Evolutionary conservation across 2,797 vertebrate species (phyloP).

Genomic region (Myripristis jacobus): DNA sequence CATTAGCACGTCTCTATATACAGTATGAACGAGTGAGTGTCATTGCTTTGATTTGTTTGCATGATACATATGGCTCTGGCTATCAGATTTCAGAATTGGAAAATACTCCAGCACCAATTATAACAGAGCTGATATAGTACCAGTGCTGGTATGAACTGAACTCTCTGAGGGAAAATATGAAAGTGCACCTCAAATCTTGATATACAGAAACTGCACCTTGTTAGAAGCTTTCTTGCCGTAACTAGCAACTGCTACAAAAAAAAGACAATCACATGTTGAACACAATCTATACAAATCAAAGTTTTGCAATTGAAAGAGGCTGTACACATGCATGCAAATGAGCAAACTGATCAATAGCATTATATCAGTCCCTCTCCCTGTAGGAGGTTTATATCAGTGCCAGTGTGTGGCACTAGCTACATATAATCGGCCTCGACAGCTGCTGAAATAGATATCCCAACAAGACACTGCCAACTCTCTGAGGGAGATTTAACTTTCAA

Average conservation of each 20-base stretch:
- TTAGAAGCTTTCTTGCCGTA: constrained; percentile 1
- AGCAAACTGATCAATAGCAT: constrained; percentile 75
- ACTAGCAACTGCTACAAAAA: background rate
- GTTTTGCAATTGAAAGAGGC: constrained; percentile 37
- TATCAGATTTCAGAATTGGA: constrained; percentile 37
- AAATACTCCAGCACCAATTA: constrained; percentile 42
- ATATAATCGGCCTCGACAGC: constrained; percentile 77
- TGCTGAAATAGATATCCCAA: constrained; percentile 80
- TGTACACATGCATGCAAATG: constrained; percentile 69
- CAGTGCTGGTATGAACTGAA: background rate
- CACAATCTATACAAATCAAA: constrained; percentile 39
- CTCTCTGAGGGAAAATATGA: constrained; percentile 34
- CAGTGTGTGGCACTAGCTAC: constrained; percentile 72
- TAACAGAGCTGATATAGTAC: constrained; percentile 29
- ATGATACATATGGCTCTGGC: constrained; percentile 3
- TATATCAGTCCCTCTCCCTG: constrained; percentile 70
- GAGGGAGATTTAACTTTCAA: constrained; percentile 79
- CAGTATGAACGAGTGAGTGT: constrained; percentile 56
- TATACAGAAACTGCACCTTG: constrained; percentile 6
- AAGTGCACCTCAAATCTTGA: constrained; percentile 1
- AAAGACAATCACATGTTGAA: constrained; percentile 55
- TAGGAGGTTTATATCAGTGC: constrained; percentile 71
- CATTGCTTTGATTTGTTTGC: constrained; percentile 48
- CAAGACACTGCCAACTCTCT: constrained; percentile 70
- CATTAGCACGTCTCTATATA: constrained; percentile 14